Percentiles rank a stretch among this genome's conserved stretches.
Evolutionary conservation across 2,888 invertebrate species (phyloP).

Genomic region (Hydrotaea cyrtoneurina): DNA sequence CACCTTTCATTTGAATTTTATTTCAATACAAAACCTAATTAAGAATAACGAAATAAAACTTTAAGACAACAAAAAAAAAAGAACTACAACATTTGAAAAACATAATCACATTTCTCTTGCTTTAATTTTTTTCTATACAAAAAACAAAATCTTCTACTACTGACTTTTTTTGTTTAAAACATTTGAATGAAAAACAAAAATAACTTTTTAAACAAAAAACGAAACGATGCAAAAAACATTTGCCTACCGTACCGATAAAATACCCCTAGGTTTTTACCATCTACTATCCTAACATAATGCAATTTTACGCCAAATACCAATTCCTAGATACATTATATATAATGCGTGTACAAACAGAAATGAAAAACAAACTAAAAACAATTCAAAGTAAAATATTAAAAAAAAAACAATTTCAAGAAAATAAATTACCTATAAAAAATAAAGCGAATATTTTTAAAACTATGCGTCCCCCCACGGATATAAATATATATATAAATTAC

Average conservation of each 20-base stretch:
- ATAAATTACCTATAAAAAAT: constrained; percentile 13
- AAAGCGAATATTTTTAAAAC: constrained; percentile 62
- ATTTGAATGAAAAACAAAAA: not conserved
- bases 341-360: constrained; percentile 78
- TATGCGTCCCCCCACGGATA: not conserved
- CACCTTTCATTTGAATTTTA: constrained; percentile 4
- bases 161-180: not conserved
- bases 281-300: constrained; percentile 43
- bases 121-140: constrained; percentile 46
- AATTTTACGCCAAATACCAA: constrained; percentile 58
- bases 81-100: constrained; percentile 79
- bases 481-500: not conserved
- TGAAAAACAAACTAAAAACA: constrained; percentile 46
- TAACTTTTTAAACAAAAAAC: constrained; percentile 28
- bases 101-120: constrained; percentile 70
- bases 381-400: constrained; percentile 13
- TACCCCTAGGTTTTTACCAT: constrained; percentile 18
- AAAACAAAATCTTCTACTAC: not conserved
- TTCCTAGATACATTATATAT: constrained; percentile 80
- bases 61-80: constrained; percentile 67
- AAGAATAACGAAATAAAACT: not conserved
- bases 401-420: constrained; percentile 7
- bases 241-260: constrained; percentile 10
- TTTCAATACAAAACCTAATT: not conserved
- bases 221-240: constrained; percentile 30